Conservation (phyloP, 2,113 vertebrate genomes). For the Procapra przewalskii region DNA sequence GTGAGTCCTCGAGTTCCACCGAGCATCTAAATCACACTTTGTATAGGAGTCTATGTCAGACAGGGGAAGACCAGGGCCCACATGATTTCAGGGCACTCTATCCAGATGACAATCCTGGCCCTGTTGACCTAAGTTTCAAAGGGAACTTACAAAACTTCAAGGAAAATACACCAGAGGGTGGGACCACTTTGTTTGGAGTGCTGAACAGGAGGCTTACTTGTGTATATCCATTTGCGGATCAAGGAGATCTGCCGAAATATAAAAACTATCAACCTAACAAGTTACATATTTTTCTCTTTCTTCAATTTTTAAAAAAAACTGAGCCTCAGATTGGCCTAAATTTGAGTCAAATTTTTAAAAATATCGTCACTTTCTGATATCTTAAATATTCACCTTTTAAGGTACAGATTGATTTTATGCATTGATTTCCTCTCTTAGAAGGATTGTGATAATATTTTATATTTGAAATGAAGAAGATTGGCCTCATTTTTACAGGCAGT, state of each 20-base stretch:
- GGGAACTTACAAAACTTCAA: background rate
- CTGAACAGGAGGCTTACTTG: background rate
- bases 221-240: background rate
- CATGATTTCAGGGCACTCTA: background rate
- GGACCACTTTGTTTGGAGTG: background rate
- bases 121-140: background rate
- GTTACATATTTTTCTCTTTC: background rate
- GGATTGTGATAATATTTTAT: background rate
- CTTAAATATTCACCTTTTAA: background rate
- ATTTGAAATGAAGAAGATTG: conserved; percentile 17
- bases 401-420: background rate
- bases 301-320: background rate
- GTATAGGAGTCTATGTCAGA: rapidly evolving
- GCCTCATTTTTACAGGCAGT: background rate
- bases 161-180: background rate
- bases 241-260: background rate
- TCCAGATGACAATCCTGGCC: background rate
- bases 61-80: too few relatives aligned
- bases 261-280: background rate
- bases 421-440: background rate
- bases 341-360: background rate
- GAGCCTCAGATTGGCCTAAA: background rate
- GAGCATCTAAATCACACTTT: background rate
- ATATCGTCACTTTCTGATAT: background rate
- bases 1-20: background rate